Base-by-base conservation (phyloP, 2,797 vertebrate species). In the Sebastes umbrosus region DNA sequence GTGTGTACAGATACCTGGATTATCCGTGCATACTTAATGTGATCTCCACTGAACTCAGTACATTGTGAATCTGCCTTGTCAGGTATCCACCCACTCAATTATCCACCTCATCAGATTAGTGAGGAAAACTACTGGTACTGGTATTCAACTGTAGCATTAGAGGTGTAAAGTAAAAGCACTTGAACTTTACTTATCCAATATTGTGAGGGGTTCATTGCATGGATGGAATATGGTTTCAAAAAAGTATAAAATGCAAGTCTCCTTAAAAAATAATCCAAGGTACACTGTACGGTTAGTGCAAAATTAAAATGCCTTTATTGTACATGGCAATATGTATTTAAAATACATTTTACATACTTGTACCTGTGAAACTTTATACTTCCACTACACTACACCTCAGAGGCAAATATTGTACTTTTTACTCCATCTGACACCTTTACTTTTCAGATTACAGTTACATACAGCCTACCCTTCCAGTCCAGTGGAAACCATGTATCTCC, bases 1-100 rank as follows among this genome's bases (percentile, higher is more conserved):
- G 6, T 36, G 58, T 34, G 14, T 32, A 34, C 6, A 7, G 58
- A 82, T 71, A 73, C 59, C 60, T 64, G 57, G 55, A 59, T 73
- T 39, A 68, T 58, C 14, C 3, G 0, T 55, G 46, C 82, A 73
- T 67, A 39, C 18, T 27, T 82, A 43, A 69, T 80, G 32, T 67
- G 59, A 81, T 83, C 71, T 73, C 29, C 34, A 55, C 24, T 84
- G 74, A 86, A 77, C 63, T 73, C n/a, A 83, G 54, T 34, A 63
- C 25, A 14, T 73, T 46, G 54, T 68, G 43, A 78, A 79, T 65
- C 43, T 74, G 46, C 34, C 71, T 75, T 70, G 73, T 75, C 58
- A 77, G 59, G 62, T 65, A 39, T 69, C 75, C 72, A 77, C 52
- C 72, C 36, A 75, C 73, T 77, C 57, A 83, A 58, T 83, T 70